These are phyloP conservation scores for Tribolium freemani DNA, from an alignment of 2,888 invertebrate genomes.

Conservation along the genomic window DNA sequence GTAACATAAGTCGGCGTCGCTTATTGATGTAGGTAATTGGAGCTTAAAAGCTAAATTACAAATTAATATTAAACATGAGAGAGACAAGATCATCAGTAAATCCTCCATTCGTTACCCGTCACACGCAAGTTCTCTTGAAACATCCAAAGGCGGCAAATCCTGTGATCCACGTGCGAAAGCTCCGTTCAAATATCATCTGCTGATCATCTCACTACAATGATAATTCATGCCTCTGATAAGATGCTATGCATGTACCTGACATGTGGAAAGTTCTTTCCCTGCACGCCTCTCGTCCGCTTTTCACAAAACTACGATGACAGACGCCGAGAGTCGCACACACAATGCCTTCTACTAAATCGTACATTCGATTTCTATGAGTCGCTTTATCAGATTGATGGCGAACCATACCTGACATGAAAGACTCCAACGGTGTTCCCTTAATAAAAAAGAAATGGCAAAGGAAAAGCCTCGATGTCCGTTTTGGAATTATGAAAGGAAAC, in stretches of 20 bases:
- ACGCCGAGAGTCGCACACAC: slow-evolving; percentile 35
- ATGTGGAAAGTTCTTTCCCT: slow-evolving; percentile 19
- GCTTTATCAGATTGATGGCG: slow-evolving; percentile 54
- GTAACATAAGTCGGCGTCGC: background rate
- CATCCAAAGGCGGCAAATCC: slow-evolving; percentile 18
- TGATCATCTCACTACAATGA: slow-evolving; percentile 35
- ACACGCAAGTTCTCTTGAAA: slow-evolving; percentile 27
- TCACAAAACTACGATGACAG: slow-evolving; percentile 26
- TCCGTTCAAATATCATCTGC: slow-evolving; percentile 28
- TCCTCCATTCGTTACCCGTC: slow-evolving; percentile 25
- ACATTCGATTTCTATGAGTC: slow-evolving; percentile 60
- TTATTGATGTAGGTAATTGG: slow-evolving; percentile 25
- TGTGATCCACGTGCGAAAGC: slow-evolving; percentile 30
- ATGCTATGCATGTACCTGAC: slow-evolving; percentile 31
- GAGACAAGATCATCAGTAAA: slow-evolving; percentile 16
- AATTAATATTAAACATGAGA: slow-evolving; percentile 29
- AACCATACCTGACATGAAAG: slow-evolving; percentile 34
- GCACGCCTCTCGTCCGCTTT: slow-evolving; percentile 16
- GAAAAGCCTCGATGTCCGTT: slow-evolving; percentile 16
- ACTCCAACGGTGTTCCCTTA: slow-evolving; percentile 15
- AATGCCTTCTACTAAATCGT: slow-evolving; percentile 49
- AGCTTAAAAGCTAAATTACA: slow-evolving; percentile 27
- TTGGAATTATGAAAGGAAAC: slow-evolving; percentile 22
- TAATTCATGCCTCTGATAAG: slow-evolving; percentile 36
- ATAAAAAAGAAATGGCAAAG: slow-evolving; percentile 13